Evolutionary conservation across 1,140 invertebrate genomes (phyloP).

Genomic region (Bathynomus jamesi): DNA sequence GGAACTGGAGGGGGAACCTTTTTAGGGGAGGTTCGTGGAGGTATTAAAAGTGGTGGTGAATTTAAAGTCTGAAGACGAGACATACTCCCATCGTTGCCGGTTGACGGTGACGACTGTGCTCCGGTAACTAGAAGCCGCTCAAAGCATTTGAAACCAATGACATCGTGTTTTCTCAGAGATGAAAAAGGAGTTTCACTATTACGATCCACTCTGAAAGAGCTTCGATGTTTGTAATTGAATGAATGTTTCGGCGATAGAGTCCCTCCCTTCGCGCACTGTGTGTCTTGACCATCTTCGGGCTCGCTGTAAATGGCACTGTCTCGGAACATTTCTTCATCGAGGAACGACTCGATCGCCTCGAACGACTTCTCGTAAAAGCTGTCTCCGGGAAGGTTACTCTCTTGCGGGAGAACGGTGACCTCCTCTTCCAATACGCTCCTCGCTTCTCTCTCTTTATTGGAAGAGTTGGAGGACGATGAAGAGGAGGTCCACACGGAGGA

Average conservation of each 20-base stretch:
- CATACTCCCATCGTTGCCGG: neutral
- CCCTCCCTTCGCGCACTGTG: neutral
- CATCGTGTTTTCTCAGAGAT: neutral
- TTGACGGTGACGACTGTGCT: neutral
- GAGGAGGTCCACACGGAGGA: conserved; percentile 48
- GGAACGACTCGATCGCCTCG: conserved; percentile 59
- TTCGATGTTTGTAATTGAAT: neutral
- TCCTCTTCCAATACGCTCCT: no score
- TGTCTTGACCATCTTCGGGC: conserved; percentile 47
- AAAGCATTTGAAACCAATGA: neutral
- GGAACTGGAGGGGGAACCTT: conserved; percentile 32
- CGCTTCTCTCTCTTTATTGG: no score
- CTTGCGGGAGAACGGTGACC: no score
- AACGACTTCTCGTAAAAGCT: conserved; percentile 68
- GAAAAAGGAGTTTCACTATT: neutral
- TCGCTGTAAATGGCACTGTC: conserved; percentile 80
- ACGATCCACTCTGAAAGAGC: neutral
- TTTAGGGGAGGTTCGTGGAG: conserved; percentile 1
- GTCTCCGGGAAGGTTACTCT: no score
- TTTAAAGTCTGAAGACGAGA: neutral
- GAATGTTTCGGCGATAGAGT: neutral
- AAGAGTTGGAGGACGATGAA: conserved; percentile 41
- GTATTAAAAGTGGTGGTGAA: neutral
- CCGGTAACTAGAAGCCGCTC: neutral
- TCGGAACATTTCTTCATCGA: conserved; percentile 57